Evolutionary conservation across 2,797 vertebrate genomes (phyloP).

Genomic region (Monodelphis domestica): DNA sequence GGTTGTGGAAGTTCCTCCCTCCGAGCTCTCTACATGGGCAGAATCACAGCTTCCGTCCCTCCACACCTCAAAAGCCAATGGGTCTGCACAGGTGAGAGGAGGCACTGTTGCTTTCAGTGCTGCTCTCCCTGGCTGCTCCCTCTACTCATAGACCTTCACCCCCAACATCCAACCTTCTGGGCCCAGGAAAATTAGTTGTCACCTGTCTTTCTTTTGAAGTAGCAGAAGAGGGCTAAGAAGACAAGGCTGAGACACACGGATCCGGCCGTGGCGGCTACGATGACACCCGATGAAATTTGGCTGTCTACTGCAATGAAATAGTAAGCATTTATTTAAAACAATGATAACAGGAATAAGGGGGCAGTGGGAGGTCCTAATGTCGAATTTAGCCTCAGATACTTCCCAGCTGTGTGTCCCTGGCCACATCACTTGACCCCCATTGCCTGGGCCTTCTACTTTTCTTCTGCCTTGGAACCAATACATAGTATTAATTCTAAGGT

Average conservation of each 20-base stretch:
- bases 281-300: not conserved
- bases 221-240: not conserved
- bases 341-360: too few species aligned
- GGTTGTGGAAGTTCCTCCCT: not conserved
- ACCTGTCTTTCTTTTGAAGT: constrained; percentile 22
- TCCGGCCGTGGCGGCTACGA: not conserved
- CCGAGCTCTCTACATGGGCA: not conserved
- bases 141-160: not conserved
- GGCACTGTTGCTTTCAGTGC: not conserved
- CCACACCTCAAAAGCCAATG: not conserved
- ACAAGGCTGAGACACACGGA: constrained; percentile 30
- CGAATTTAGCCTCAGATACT: too few species aligned
- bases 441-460: too few species aligned
- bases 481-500: too few species aligned
- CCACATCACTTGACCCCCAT: too few species aligned
- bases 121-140: not conserved
- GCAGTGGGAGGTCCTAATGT: too few species aligned
- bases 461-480: too few species aligned
- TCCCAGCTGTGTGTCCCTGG: too few species aligned
- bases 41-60: not conserved
- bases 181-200: accelerated
- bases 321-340: too few species aligned
- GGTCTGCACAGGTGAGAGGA: not conserved
- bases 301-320: too few species aligned
- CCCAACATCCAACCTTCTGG: not conserved